Evolutionary conservation across 2,113 vertebrate genomes (phyloP).

Genomic region (Camelus dromedarius): DNA sequence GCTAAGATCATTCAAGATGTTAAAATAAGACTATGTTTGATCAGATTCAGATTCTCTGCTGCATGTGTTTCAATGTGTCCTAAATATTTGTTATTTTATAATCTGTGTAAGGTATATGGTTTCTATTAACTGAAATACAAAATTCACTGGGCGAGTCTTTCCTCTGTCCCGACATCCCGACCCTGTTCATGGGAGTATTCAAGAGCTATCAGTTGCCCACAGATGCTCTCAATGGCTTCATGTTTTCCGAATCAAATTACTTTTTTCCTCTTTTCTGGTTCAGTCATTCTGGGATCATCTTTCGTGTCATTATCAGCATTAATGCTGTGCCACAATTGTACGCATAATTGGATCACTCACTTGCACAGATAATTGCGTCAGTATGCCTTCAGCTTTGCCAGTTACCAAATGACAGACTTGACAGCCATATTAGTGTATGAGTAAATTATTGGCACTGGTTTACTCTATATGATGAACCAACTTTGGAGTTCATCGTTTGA

Average conservation of each 20-base stretch:
- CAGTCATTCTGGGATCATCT: conserved; percentile 67
- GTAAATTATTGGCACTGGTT: conserved; percentile 59
- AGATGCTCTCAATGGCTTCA: conserved; percentile 49
- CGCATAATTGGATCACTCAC: conserved; percentile 73
- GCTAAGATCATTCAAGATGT: background rate
- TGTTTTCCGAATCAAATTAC: conserved; percentile 76
- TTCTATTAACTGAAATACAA: background rate
- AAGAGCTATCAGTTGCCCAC: conserved; percentile 38
- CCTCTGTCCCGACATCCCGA: background rate
- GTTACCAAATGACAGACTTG: conserved; percentile 61
- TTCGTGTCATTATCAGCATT: conserved; percentile 73
- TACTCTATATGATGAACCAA: conserved; percentile 57
- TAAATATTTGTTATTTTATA: conserved; percentile 40
- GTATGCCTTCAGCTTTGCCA: conserved; percentile 64
- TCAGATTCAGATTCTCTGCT: background rate
- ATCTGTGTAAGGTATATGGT: background rate
- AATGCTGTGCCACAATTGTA: conserved; percentile 71
- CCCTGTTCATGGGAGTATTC: conserved; percentile 18
- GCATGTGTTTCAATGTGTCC: background rate
- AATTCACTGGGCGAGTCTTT: background rate
- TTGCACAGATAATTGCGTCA: conserved; percentile 73
- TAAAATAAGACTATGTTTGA: conserved; percentile 10
- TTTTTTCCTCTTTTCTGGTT: conserved; percentile 56
- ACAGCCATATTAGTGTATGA: conserved; percentile 42
- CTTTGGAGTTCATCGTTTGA: conserved; percentile 52